These are phyloP conservation scores for Sebastes trivittatus DNA, from an alignment of 2,797 vertebrate genomes.

Conservation along the genomic window DNA sequence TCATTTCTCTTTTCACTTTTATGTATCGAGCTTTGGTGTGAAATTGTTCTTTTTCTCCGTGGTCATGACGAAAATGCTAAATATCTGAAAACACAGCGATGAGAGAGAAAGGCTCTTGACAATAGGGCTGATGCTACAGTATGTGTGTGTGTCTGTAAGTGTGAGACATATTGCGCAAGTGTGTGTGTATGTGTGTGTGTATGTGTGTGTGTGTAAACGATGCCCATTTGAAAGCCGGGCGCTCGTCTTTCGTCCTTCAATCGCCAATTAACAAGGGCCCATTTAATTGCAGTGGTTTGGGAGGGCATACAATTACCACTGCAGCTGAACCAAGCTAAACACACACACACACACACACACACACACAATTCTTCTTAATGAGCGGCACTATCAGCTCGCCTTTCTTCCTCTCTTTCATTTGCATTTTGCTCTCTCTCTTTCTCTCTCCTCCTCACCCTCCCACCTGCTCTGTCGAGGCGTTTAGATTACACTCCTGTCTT, in stretches of 20 bases:
- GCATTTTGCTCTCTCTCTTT: conserved; percentile 29
- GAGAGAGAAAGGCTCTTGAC: neutral
- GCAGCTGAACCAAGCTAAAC: conserved; percentile 63
- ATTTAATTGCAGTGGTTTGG: conserved; percentile 74
- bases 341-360: conserved; percentile 13
- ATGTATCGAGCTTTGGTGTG: conserved; percentile 6
- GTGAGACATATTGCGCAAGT: neutral
- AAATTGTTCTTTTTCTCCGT: conserved; percentile 16
- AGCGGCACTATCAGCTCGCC: conserved; percentile 51
- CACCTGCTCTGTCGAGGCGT: conserved; percentile 23
- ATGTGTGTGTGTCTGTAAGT: neutral
- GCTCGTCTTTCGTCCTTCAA: conserved; percentile 68
- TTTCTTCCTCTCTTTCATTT: conserved; percentile 49
- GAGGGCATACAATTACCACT: conserved; percentile 73
- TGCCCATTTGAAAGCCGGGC: conserved; percentile 56
- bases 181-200: conserved; percentile 25
- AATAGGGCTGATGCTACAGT: conserved; percentile 16
- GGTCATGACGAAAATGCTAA: conserved; percentile 28
- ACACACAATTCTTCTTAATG: conserved; percentile 50
- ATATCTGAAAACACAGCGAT: conserved; percentile 4
- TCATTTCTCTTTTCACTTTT: neutral
- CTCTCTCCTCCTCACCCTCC: conserved; percentile 28
- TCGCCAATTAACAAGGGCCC: conserved; percentile 76
- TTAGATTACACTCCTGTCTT: conserved; percentile 22
- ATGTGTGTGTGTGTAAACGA: conserved; percentile 17